These are phyloP conservation scores for Pampus argenteus DNA, from an alignment of 2,797 vertebrate genomes.

Conservation along the genomic window DNA sequence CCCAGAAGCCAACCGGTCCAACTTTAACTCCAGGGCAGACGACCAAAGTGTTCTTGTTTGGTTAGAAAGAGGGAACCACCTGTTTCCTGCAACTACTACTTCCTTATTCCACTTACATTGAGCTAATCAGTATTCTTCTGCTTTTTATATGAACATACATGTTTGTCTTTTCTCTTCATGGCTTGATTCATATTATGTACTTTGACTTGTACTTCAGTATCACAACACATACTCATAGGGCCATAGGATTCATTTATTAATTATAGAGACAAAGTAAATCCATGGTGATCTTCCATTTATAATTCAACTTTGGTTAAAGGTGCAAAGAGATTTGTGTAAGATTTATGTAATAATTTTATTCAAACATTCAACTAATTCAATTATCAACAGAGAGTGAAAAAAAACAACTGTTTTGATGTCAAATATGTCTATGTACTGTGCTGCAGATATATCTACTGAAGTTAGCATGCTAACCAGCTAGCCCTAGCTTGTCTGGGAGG, in stretches of 20 bases:
- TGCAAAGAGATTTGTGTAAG: too few species aligned
- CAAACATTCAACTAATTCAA: too few species aligned
- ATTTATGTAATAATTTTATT: too few species aligned
- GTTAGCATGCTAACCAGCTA: too few species aligned
- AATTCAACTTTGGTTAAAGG: slow-evolving; percentile 26
- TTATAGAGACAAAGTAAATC: neutral
- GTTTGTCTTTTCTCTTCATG: neutral
- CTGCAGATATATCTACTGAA: too few species aligned
- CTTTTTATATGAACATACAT: neutral
- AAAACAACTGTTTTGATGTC: too few species aligned
- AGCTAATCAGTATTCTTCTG: slow-evolving; percentile 31
- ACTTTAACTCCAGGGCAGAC: slow-evolving; percentile 44
- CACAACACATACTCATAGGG: neutral
- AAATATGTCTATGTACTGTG: too few species aligned
- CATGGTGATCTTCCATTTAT: neutral
- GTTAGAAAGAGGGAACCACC: slow-evolving; percentile 43
- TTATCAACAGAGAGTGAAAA: too few species aligned
- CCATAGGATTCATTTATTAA: too few species aligned
- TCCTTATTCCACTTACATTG: slow-evolving; percentile 21
- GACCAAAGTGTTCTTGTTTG: slow-evolving; percentile 40
- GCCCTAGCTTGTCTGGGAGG: too few species aligned
- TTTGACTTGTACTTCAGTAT: neutral
- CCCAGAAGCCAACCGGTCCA: slow-evolving; percentile 54
- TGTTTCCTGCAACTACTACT: slow-evolving; percentile 50
- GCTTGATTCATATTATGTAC: neutral